phyloP scores from a whole-genome alignment of 2,113 vertebrate genomes.

The Catharus fuscescens region DNA sequence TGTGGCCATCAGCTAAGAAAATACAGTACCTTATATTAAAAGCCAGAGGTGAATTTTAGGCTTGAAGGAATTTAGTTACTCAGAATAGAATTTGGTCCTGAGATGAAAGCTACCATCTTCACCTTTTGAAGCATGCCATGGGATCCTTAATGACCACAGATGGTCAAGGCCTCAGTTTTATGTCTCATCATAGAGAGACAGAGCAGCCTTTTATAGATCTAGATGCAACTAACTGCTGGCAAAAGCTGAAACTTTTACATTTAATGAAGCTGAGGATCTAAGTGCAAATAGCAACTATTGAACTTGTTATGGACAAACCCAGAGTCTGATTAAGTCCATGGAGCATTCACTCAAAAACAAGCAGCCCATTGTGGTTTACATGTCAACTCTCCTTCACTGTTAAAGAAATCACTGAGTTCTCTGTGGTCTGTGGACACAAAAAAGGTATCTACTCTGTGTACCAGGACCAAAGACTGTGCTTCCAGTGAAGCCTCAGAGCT shows the following conservation, averaged over 20 bases:
- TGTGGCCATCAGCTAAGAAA: background rate
- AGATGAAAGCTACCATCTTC: background rate
- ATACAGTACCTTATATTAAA: background rate
- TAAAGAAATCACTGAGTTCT: slow-evolving; percentile 56
- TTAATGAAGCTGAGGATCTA: slow-evolving; percentile 72
- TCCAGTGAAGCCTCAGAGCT: background rate
- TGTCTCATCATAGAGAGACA: slow-evolving; percentile 63
- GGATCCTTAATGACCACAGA: slow-evolving; percentile 71
- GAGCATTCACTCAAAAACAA: slow-evolving; percentile 61
- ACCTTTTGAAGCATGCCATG: slow-evolving; percentile 42
- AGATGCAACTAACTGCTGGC: slow-evolving; percentile 51
- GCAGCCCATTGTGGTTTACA: slow-evolving; percentile 38
- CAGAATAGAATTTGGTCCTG: background rate
- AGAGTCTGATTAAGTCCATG: slow-evolving; percentile 73
- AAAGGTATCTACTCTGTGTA: background rate
- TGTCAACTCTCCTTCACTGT: slow-evolving; percentile 53
- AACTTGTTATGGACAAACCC: slow-evolving; percentile 74
- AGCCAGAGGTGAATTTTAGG: background rate
- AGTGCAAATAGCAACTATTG: slow-evolving; percentile 69
- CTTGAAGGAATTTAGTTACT: slow-evolving; percentile 3
- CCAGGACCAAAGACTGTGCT: background rate
- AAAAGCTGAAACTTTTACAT: slow-evolving; percentile 70
- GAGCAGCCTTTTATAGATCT: slow-evolving; percentile 70
- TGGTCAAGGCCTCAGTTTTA: slow-evolving; percentile 47
- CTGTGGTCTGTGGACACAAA: background rate